Evolutionary conservation across 2,888 invertebrate genomes (phyloP).

Genomic region (Macrophya alboannulata): DNA sequence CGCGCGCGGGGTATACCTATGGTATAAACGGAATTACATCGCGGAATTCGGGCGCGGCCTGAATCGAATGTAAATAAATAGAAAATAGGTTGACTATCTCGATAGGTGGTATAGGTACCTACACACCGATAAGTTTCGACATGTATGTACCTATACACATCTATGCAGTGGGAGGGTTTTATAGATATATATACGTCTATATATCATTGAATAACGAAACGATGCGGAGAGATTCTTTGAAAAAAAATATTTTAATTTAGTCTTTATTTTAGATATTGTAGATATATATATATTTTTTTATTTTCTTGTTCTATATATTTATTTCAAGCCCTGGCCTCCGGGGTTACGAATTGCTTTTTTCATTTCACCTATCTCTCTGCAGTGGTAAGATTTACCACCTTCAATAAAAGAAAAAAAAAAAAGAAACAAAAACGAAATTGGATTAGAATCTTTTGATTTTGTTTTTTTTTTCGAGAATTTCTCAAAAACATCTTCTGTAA

Average conservation of each 20-base stretch:
- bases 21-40: slow-evolving; percentile 34
- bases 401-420: not conserved
- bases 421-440: not conserved
- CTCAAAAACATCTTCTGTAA: not conserved
- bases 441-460: not conserved
- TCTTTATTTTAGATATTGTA: not conserved
- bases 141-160: not conserved
- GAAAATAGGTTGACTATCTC: slow-evolving; percentile 49
- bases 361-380: not conserved
- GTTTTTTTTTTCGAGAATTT: not conserved
- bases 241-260: not conserved
- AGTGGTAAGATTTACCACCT: not conserved
- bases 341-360: not conserved
- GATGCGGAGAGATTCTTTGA: not conserved
- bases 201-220: not conserved
- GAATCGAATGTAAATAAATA: slow-evolving; percentile 48
- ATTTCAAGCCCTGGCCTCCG: slow-evolving; percentile 9
- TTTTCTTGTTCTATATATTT: not conserved
- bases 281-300: not conserved
- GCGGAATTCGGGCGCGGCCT: slow-evolving; percentile 53
- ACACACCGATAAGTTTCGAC: slow-evolving; percentile 1
- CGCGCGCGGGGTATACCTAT: no score
- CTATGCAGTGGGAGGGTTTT: not conserved
- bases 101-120: no score
- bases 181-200: no score